Conservation (phyloP, 2,888 invertebrate species). For the Morpho deidamia region DNA sequence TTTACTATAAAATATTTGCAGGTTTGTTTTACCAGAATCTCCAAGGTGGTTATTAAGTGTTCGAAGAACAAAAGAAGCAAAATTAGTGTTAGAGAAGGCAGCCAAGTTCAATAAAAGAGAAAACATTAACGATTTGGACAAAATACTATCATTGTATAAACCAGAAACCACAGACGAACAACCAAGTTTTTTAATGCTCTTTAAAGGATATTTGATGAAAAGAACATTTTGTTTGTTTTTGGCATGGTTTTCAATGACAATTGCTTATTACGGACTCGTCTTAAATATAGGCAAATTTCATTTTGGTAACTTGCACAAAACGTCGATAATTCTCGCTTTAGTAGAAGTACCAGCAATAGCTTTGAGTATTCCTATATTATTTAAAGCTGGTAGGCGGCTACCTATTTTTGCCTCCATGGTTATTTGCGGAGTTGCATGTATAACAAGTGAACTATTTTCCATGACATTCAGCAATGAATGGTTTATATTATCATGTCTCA, state of each 20-base stretch:
- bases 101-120: conserved; percentile 81
- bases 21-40: conserved; percentile 88
- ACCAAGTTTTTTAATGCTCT: conserved; percentile 81
- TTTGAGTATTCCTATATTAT: conserved; percentile 85
- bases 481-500: conserved; percentile 85
- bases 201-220: conserved; percentile 81
- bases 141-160: conserved; percentile 78
- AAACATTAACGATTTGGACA: conserved; percentile 83
- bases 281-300: conserved; percentile 85
- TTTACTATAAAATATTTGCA: conserved; percentile 40
- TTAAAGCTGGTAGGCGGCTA: conserved; percentile 85
- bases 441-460: conserved; percentile 78
- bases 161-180: conserved; percentile 60
- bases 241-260: conserved; percentile 87
- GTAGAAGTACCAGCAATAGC: conserved; percentile 89
- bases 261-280: conserved; percentile 87
- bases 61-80: conserved; percentile 84
- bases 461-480: conserved; percentile 78
- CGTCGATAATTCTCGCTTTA: conserved; percentile 84
- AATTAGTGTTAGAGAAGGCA: conserved; percentile 80
- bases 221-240: conserved; percentile 84
- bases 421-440: conserved; percentile 83
- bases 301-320: conserved; percentile 85
- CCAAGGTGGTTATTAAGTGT: conserved; percentile 87
- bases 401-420: conserved; percentile 84